A percentile compares a stretch with the other conserved stretches of the same genome.
Conservation (phyloP, 2,113 vertebrate species). For the Anser cygnoides region DNA sequence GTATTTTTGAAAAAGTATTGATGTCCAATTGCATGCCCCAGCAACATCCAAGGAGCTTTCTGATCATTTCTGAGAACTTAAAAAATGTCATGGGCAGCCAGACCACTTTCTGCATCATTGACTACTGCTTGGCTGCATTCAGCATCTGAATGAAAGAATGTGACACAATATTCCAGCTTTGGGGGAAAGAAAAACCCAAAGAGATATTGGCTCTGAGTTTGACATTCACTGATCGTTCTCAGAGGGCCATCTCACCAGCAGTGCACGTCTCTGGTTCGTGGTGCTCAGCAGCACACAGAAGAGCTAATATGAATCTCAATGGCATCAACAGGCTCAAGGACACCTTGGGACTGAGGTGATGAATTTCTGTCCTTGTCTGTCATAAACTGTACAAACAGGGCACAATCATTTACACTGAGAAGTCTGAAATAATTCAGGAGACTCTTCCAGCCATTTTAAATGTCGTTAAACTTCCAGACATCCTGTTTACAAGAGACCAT, state of each 20-base stretch:
- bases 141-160: background rate
- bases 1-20: background rate
- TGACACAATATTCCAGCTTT: background rate
- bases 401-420: background rate
- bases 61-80: background rate
- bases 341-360: background rate
- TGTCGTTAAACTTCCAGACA: background rate
- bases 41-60: background rate
- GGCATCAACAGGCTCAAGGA: background rate
- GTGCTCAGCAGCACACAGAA: background rate
- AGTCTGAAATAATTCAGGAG: background rate
- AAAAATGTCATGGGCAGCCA: background rate
- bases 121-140: background rate
- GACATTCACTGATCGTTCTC: background rate
- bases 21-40: background rate
- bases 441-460: background rate
- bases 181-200: background rate
- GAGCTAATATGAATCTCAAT: background rate
- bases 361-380: background rate
- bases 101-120: background rate
- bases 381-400: background rate
- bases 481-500: background rate
- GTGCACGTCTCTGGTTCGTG: background rate
- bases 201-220: background rate
- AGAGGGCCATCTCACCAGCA: background rate